Evolutionary conservation across 2,797 vertebrate genomes (phyloP).

Genomic region (Gobio occitaniae): DNA sequence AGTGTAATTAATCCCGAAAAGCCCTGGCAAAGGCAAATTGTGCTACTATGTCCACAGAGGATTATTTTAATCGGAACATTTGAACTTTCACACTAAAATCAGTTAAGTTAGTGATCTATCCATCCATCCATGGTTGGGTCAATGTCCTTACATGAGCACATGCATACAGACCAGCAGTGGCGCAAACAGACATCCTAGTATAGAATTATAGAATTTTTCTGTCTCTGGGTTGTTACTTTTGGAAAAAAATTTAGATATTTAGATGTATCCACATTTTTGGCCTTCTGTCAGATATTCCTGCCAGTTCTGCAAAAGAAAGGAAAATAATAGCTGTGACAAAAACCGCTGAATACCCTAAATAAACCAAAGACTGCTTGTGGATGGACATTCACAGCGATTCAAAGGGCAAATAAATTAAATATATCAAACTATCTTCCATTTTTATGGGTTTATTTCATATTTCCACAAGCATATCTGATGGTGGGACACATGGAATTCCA

Average conservation of each 20-base stretch:
- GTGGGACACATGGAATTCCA: slow-evolving; percentile 49
- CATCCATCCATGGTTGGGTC: neutral
- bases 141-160: slow-evolving; percentile 3
- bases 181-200: slow-evolving; percentile 4
- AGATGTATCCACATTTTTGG: slow-evolving; percentile 16
- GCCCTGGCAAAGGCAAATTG: slow-evolving; percentile 8
- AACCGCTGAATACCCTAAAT: slow-evolving; percentile 11
- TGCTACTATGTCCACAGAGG: slow-evolving; percentile 10
- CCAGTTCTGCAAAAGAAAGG: slow-evolving; percentile 30
- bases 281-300: slow-evolving; percentile 13
- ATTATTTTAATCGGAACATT: slow-evolving; percentile 38
- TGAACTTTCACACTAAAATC: slow-evolving; percentile 41
- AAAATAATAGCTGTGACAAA: slow-evolving; percentile 28
- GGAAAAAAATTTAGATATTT: slow-evolving; percentile 22
- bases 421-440: slow-evolving; percentile 53
- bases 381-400: slow-evolving; percentile 33
- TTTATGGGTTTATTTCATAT: slow-evolving; percentile 57
- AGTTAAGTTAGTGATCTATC: neutral
- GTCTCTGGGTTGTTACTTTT: slow-evolving; percentile 10
- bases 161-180: neutral
- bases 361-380: slow-evolving; percentile 12
- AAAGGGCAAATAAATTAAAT: slow-evolving; percentile 64
- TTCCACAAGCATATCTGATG: slow-evolving; percentile 37
- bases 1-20: slow-evolving; percentile 35
- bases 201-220: slow-evolving; percentile 1